Percentiles rank a stretch among this genome's conserved stretches.
Conservation (phyloP, 2,797 vertebrate species). For the Takifugu rubripes region DNA sequence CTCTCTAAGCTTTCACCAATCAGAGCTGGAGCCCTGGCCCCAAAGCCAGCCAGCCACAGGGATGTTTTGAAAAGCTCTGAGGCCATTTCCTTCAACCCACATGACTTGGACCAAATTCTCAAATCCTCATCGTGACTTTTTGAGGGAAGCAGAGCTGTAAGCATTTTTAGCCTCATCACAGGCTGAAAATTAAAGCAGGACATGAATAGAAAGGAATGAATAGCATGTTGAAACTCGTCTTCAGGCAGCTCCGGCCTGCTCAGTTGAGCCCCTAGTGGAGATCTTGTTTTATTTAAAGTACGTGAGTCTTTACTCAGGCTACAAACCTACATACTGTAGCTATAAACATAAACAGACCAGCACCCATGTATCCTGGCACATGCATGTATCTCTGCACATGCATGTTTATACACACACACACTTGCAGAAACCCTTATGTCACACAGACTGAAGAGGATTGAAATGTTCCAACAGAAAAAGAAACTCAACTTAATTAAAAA, state of each 20-base stretch:
- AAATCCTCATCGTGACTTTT: constrained; percentile 30
- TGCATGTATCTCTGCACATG: neutral
- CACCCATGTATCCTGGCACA: constrained; percentile 10
- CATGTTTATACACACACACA: neutral
- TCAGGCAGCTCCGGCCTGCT: constrained; percentile 33
- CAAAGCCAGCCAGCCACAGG: constrained; percentile 55
- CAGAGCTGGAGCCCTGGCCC: constrained; percentile 69
- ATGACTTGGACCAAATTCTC: constrained; percentile 47
- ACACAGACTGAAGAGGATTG: constrained; percentile 34
- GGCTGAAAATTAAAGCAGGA: constrained; percentile 47
- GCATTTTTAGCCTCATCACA: constrained; percentile 25
- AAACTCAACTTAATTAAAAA: constrained; percentile 68
- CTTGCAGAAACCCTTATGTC: constrained; percentile 28
- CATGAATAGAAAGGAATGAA: constrained; percentile 68
- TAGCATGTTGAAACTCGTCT: constrained; percentile 59
- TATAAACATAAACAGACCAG: constrained; percentile 13
- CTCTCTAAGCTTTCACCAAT: constrained; percentile 72
- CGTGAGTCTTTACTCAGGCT: neutral
- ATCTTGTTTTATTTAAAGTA: constrained; percentile 22
- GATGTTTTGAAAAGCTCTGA: constrained; percentile 74
- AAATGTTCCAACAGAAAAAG: constrained; percentile 49
- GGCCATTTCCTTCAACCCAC: constrained; percentile 72
- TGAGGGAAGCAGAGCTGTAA: constrained; percentile 29
- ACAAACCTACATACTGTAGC: neutral
- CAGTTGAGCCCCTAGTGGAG: constrained; percentile 59